A percentile compares a stretch with the other conserved stretches of the same genome.
Evolutionary conservation across 2,888 invertebrate genomes (phyloP).

Genomic region (Drosophila helvetica): DNA sequence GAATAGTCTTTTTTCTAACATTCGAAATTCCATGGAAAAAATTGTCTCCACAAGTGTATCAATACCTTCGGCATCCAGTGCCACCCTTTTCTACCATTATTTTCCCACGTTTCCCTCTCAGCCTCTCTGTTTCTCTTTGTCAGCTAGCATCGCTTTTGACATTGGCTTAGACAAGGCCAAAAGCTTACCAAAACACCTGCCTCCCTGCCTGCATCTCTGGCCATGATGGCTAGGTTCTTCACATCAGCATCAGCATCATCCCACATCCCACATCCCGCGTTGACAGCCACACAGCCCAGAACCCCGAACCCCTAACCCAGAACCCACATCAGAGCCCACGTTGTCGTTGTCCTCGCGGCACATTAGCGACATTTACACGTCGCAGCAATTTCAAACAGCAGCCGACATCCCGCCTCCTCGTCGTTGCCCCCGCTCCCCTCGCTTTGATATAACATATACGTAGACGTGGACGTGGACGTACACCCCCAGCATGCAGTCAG

Average conservation of each 20-base stretch:
- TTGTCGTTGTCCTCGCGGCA: conserved; percentile 47
- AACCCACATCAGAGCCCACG: conserved; percentile 1
- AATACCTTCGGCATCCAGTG: neutral
- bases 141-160: conserved; percentile 59
- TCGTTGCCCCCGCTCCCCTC: neutral
- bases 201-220: conserved; percentile 47
- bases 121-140: conserved; percentile 15
- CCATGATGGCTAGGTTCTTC: conserved; percentile 41
- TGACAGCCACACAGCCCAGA: no score
- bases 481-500: conserved; percentile 55
- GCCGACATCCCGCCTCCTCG: conserved; percentile 54
- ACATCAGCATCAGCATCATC: conserved; percentile 27
- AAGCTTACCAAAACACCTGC: conserved; percentile 58
- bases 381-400: conserved; percentile 78
- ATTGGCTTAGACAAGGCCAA: conserved; percentile 67
- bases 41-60: neutral
- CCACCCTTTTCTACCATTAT: neutral
- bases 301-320: conserved; percentile 18
- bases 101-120: neutral
- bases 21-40: no score
- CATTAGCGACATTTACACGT: conserved; percentile 78
- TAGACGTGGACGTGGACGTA: neutral
- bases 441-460: conserved; percentile 16
- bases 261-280: conserved; percentile 7
- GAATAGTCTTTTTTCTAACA: no score